A percentile compares a stretch with the other conserved stretches of the same genome.
These are phyloP conservation scores for Idaea aversata DNA, from an alignment of 2,888 invertebrate species.

Conservation along the genomic window DNA sequence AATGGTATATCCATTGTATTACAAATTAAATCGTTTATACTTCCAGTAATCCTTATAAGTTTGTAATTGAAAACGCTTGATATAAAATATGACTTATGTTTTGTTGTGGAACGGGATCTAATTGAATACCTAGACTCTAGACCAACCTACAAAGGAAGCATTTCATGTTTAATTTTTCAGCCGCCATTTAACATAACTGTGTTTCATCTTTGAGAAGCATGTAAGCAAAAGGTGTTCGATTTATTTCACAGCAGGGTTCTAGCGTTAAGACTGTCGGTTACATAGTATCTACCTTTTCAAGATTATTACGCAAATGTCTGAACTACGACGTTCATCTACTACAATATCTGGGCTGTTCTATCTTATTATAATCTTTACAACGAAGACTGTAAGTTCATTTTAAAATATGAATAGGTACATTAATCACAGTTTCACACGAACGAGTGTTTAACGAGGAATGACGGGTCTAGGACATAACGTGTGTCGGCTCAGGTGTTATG, in stretches of 20 bases:
- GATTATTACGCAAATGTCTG: constrained; percentile 52
- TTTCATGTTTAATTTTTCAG: not conserved
- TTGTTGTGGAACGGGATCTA: no score
- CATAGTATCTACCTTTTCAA: constrained; percentile 49
- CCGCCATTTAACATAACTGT: not conserved
- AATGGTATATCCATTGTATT: no score
- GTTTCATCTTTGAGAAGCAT: not conserved
- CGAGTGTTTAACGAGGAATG: constrained; percentile 53
- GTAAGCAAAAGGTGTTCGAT: constrained; percentile 37
- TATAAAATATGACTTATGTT: no score
- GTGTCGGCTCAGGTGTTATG: constrained; percentile 51
- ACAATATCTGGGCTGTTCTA: not conserved
- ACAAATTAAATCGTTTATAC: no score
- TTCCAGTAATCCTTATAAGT: constrained; percentile 12
- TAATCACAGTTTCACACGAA: constrained; percentile 42
- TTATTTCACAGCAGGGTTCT: constrained; percentile 58
- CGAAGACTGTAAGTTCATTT: not conserved
- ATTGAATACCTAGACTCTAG: no score
- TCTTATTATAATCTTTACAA: not conserved
- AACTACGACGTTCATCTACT: constrained; percentile 7
- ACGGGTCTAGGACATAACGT: constrained; percentile 56
- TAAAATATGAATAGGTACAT: constrained; percentile 15
- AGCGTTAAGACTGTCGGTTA: constrained; percentile 47
- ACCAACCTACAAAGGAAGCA: no score
- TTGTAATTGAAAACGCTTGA: no score